Evolutionary conservation across 2,888 invertebrate genomes (phyloP), one percentile per base, ranked within the genome.

Genomic region (Caenorhabditis wallacei): DNA sequence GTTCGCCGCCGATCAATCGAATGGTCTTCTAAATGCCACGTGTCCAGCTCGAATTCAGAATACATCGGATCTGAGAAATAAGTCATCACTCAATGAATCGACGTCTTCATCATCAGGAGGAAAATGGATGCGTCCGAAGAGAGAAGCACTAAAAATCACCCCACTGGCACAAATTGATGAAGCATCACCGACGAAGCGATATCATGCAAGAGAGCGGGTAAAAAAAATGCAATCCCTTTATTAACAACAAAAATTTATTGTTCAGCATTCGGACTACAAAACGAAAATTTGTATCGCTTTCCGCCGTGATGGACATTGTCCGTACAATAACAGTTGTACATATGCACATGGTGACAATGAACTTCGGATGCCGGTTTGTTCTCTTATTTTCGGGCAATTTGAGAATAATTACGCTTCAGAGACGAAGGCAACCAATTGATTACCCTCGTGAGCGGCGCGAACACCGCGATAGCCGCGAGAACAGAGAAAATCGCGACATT

Each of bases 291-390:
- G 87, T 68, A 85, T 86, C 20, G 64, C 84, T 11, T 84, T 66
- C 46, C 85, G 87, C 16, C 76, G 82, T 10, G 57, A 74, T 8
- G 82, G 81, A 46, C 11, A n/a, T 18, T 87, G 87, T 59, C 43
- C 84, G 1, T 86, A 85, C 71, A 83, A 83, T 43, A 75, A 84
- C n/a, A 35, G 56, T 18, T 87, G 87, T 64, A 74, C 83, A 26
- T 87, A 84, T 78, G 87, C 87, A 22, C 87, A 87, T 63, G 83
- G 80, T 2, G 56, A 71, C 16, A 74, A 80, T 18, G 85, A 87
- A 54, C 76, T 87, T 22, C 76, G 85, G 7, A 70, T 84, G n/a
- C 85, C 75, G 43, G 80, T 80, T 2, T 3, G 43, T 8, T n/a
- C n/a, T n/a, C n/a, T n/a, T n/a, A n/a, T n/a, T n/a, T n/a, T n/a